Base-by-base conservation (phyloP, 1,140 invertebrate genomes). In the Sweltsa coloradensis region DNA sequence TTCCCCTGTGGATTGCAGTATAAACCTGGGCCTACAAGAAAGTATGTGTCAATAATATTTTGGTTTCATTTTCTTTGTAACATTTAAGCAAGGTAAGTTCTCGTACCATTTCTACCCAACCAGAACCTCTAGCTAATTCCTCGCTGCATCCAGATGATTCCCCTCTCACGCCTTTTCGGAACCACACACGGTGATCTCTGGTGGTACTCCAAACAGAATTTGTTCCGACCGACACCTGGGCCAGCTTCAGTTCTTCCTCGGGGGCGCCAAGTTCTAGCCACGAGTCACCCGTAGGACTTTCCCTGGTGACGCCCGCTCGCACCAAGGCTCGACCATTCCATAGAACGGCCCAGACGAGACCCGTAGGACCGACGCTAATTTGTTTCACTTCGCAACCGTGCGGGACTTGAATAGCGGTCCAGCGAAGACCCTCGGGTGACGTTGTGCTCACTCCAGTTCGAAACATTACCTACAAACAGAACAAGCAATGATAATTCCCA, bases 191-290 rank as follows among this genome's bases (percentile, higher is more conserved):
- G 46, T 81, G 77, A 60, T 90, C 83, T 56, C 84, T 79, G 39
- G 83, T 85, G 5, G 92, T 66, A 50, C 82, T 87, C 91, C 91
- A 95, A 5, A 92, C 83, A 3, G 80, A 71, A 70, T 86, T 79
- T n/a, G 72, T 74, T 3, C 91, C 90, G 16, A 92, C 84, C 46
- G 85, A 82, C 4, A 94, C 67, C 63, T 88, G 83, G 27, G 72
- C 62, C 9, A 94, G 70, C 61, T 75, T 76, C 37, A 76, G 72
- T 61, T 74, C 74, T 59, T 72, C 68, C 36, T 76, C 70, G 0
- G 86, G 86, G 27, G 84, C 75, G 50, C 81, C 78, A 1, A 93
- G 79, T 71, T 84, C 78, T 31, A 80, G 59, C 90, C 91, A 95
- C 40, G 73, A 66, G 47, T 85, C 82, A 78, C 79, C 87, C 55